A percentile compares a stretch with the other conserved stretches of the same genome.
These are phyloP conservation scores for Cheilosia scutellata DNA, from an alignment of 2,888 invertebrate genomes.

Conservation along the genomic window DNA sequence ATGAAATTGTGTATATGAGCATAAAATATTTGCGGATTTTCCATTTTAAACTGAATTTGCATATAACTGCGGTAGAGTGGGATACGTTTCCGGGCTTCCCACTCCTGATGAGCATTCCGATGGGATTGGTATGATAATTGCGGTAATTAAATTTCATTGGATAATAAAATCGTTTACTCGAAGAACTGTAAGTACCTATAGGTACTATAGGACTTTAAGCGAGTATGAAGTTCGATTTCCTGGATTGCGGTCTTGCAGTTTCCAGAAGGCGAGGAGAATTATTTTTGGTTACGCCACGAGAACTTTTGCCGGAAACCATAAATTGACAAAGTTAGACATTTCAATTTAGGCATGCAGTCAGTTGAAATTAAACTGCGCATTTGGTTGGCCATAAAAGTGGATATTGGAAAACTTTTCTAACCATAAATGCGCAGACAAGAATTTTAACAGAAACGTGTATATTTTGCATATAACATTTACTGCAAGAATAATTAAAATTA, in stretches of 20 bases:
- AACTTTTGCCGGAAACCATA: slow-evolving; percentile 48
- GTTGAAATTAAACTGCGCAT: slow-evolving; percentile 1
- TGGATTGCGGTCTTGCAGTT: slow-evolving; percentile 34
- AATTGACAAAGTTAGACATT: slow-evolving; percentile 68
- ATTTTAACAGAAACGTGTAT: background rate
- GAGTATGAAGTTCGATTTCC: slow-evolving; percentile 47
- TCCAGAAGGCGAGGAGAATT: slow-evolving; percentile 16
- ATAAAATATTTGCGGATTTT: background rate
- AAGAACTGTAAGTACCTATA: slow-evolving; percentile 20
- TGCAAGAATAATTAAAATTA: too few relatives aligned
- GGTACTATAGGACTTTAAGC: background rate
- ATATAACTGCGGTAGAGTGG: slow-evolving; percentile 9
- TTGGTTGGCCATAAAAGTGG: background rate
- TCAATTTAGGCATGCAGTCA: slow-evolving; percentile 37
- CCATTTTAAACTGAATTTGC: slow-evolving; percentile 13
- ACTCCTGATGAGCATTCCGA: slow-evolving; percentile 21
- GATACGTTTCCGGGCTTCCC: background rate
- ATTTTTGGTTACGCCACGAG: slow-evolving; percentile 35
- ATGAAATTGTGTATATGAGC: slow-evolving; percentile 32
- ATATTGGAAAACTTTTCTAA: background rate
- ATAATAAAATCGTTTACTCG: slow-evolving; percentile 47
- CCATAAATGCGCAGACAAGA: background rate
- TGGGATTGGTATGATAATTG: slow-evolving; percentile 63
- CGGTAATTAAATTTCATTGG: slow-evolving; percentile 69
- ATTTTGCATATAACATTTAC: too few relatives aligned